Evolutionary conservation across 2,113 vertebrate species (phyloP).

Genomic region (Chloropsis cyanopogon): DNA sequence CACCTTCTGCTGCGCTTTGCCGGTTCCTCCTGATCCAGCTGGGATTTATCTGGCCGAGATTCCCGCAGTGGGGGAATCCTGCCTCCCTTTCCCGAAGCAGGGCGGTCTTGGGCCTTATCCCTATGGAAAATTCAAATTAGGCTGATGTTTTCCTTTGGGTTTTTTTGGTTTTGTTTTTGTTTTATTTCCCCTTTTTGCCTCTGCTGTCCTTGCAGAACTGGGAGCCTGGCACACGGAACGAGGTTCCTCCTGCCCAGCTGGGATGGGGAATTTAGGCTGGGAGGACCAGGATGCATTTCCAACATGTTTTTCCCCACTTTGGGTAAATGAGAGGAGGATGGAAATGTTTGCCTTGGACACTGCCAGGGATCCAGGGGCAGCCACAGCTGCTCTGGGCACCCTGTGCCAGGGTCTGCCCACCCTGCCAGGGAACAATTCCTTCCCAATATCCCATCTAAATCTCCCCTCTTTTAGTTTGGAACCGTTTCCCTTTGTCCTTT

Average conservation of each 20-base stretch:
- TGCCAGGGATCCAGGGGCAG: background rate
- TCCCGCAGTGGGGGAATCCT: background rate
- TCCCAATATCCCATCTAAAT: background rate
- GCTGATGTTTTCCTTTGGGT: background rate
- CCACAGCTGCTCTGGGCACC: background rate
- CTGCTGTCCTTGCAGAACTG: rapidly evolving
- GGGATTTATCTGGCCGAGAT: background rate
- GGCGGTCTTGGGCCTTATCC: background rate
- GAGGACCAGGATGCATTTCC: background rate
- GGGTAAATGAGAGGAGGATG: background rate
- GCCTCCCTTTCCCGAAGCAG: background rate
- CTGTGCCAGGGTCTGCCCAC: background rate
- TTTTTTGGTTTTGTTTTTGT: too few species aligned
- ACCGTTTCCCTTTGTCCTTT: background rate
- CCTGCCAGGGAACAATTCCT: rapidly evolving
- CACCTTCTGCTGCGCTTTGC: background rate
- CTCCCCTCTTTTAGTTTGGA: background rate
- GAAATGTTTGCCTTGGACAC: background rate
- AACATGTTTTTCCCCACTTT: rapidly evolving
- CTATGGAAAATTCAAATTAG: background rate
- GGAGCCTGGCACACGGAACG: background rate
- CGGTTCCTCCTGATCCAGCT: background rate
- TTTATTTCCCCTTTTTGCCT: background rate
- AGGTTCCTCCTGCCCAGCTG: background rate
- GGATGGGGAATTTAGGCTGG: background rate